phyloP scores from a whole-genome alignment of 1,140 invertebrate species.

The Cyrtorhinus lividipennis region DNA sequence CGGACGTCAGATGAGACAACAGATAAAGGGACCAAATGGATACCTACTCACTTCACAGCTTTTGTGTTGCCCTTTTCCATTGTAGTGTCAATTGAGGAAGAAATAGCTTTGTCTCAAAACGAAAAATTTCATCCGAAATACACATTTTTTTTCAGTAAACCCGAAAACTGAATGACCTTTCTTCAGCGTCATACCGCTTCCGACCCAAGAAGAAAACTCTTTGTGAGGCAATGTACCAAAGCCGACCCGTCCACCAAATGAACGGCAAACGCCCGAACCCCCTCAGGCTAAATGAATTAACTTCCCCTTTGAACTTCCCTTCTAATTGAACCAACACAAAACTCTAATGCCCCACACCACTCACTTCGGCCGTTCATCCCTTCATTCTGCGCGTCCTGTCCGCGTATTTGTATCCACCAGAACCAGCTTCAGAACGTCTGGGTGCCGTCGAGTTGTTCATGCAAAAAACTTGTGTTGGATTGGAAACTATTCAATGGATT shows the following conservation, averaged over 20 bases:
- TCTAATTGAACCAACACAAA: slow-evolving; percentile 10
- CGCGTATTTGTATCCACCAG: too few relatives aligned
- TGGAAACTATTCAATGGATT: background rate
- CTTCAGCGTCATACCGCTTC: background rate
- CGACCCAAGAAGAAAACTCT: background rate
- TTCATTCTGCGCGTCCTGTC: too few relatives aligned
- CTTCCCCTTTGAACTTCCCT: slow-evolving; percentile 7
- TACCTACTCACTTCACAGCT: too few relatives aligned
- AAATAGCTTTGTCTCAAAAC: too few relatives aligned
- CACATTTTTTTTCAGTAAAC: too few relatives aligned
- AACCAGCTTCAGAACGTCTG: too few relatives aligned
- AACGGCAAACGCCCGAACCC: background rate
- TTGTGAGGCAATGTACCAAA: background rate
- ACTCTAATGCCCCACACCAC: background rate
- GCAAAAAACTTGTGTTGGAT: background rate
- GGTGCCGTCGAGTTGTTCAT: background rate
- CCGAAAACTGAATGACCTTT: too few relatives aligned
- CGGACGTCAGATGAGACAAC: too few relatives aligned
- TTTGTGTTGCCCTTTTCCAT: too few relatives aligned
- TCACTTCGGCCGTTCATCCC: background rate
- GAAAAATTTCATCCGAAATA: too few relatives aligned
- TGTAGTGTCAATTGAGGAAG: too few relatives aligned
- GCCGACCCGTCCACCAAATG: background rate
- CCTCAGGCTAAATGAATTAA: slow-evolving; percentile 3
- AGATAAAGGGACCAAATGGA: too few relatives aligned